phyloP scores from a whole-genome alignment of 2,888 invertebrate species.

The Anthophora plumipes region DNA sequence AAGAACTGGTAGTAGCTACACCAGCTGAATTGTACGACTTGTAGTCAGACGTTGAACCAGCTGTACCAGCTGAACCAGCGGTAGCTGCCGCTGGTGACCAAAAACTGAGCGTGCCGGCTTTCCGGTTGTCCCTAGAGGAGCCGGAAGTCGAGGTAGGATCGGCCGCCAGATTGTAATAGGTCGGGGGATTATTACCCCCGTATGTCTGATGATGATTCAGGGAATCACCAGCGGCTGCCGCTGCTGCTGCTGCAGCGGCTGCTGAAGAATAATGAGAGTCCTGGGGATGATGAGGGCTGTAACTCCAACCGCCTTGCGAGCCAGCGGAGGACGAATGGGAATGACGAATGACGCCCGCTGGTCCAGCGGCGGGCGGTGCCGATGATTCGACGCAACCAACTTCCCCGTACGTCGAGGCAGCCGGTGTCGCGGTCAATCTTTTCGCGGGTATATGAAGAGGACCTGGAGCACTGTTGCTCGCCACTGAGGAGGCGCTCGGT shows the following conservation, averaged over 20 bases:
- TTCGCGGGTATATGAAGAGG: conserved; percentile 96
- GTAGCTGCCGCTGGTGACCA: conserved; percentile 88
- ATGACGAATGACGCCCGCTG: conserved; percentile 91
- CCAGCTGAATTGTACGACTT: conserved; percentile 85
- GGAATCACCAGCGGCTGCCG: no score
- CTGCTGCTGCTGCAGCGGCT: conserved; percentile 87
- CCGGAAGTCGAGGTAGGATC: conserved; percentile 86
- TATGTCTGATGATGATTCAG: conserved; percentile 89
- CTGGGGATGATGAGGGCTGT: conserved; percentile 87
- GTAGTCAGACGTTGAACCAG: conserved; percentile 86
- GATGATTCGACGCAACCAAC: conserved; percentile 84
- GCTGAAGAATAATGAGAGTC: conserved; percentile 83
- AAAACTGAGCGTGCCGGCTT: conserved; percentile 87
- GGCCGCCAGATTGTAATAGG: conserved; percentile 91
- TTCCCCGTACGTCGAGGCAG: conserved; percentile 82
- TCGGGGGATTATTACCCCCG: conserved; percentile 87
- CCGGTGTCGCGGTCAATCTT: conserved; percentile 86
- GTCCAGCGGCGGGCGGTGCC: conserved; percentile 86
- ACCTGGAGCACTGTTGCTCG: conserved; percentile 90
- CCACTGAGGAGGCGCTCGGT: conserved; percentile 86
- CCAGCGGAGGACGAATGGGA: conserved; percentile 85
- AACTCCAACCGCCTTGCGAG: conserved; percentile 88
- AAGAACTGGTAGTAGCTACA: conserved; percentile 81
- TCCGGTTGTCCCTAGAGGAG: conserved; percentile 86
- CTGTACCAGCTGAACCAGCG: conserved; percentile 82